phyloP scores from a whole-genome alignment of 2,888 invertebrate genomes.

The Polietes domitor region DNA sequence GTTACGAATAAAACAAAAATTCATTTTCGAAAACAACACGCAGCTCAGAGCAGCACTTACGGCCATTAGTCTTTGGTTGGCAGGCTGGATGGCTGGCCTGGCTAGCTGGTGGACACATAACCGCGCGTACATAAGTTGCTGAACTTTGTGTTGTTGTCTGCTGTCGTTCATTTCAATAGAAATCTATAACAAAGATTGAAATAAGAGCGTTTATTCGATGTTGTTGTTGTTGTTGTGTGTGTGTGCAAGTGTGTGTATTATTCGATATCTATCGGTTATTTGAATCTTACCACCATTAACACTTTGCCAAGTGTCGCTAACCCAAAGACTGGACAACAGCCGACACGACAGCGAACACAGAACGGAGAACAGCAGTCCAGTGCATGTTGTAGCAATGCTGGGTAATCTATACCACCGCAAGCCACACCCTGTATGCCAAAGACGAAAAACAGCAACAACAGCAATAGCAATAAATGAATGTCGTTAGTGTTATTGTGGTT shows the following conservation, averaged over 20 bases:
- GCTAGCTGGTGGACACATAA: too few species aligned
- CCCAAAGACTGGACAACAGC: constrained; percentile 34
- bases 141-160: too few species aligned
- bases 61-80: neutral
- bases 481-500: constrained; percentile 35
- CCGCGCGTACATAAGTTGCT: too few species aligned
- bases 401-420: constrained; percentile 55
- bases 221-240: constrained; percentile 14
- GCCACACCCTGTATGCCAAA: constrained; percentile 61
- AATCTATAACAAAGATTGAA: constrained; percentile 6
- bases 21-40: neutral
- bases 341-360: constrained; percentile 29
- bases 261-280: constrained; percentile 56
- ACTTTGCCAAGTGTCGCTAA: constrained; percentile 66
- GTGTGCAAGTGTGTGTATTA: too few species aligned
- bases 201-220: constrained; percentile 17
- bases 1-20: constrained; percentile 40
- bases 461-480: constrained; percentile 58
- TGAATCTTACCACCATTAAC: constrained; percentile 67
- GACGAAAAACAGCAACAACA: constrained; percentile 38
- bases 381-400: neutral
- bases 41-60: neutral
- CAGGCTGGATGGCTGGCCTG: too few species aligned
- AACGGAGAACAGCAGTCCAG: neutral
- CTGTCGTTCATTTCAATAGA: neutral